Conservation (phyloP, 1,140 invertebrate genomes). For the Idris sp. region DNA sequence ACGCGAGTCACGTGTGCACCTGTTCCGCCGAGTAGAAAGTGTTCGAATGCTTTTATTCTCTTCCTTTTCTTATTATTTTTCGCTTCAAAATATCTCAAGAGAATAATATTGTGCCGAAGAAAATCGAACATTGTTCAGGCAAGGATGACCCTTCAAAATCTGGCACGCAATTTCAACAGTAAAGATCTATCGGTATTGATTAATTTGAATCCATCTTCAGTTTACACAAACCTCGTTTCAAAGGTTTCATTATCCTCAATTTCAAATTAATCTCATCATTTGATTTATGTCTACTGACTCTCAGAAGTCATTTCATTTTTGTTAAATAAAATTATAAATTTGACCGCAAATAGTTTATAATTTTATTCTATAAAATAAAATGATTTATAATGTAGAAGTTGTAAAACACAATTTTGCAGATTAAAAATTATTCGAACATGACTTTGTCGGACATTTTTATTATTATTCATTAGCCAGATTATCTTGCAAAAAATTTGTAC, state of each 20-base stretch:
- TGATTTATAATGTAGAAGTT: no score
- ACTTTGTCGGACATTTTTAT: no score
- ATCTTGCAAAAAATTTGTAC: no score
- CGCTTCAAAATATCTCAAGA: conserved; percentile 45
- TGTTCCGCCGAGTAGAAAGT: conserved; percentile 71
- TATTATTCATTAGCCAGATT: no score
- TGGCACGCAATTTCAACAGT: conserved; percentile 36
- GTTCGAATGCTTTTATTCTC: conserved; percentile 70
- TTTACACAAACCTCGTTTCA: background rate
- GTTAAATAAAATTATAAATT: no score
- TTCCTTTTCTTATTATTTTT: conserved; percentile 25
- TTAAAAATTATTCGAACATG: no score
- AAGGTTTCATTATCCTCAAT: background rate
- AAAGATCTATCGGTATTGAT: conserved; percentile 12
- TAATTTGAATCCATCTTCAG: conserved; percentile 3
- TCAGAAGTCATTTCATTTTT: no score
- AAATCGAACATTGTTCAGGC: conserved; percentile 39
- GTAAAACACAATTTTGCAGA: no score
- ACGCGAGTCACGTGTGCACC: conserved; percentile 64
- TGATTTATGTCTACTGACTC: no score
- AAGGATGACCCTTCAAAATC: conserved; percentile 37
- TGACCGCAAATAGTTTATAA: no score
- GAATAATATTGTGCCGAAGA: conserved; percentile 24
- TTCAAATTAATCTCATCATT: background rate
- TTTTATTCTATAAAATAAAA: no score